A percentile compares a stretch with the other conserved stretches of the same genome.
phyloP scores from a whole-genome alignment of 2,888 invertebrate genomes.

The Lycocerus yunnanus region DNA sequence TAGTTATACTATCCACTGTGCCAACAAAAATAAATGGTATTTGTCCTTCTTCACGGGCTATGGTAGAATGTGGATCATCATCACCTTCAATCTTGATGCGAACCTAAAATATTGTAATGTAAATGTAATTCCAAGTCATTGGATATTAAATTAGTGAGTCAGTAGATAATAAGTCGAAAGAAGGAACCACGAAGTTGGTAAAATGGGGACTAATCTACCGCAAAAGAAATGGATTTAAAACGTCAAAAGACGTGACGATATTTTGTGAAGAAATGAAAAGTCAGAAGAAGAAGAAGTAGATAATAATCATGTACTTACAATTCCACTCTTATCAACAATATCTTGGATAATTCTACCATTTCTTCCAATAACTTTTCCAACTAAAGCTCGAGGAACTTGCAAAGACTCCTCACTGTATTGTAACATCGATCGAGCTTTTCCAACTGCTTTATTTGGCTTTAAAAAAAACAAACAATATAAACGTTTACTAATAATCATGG shows the following conservation, averaged over 20 bases:
- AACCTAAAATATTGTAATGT: slow-evolving; percentile 53
- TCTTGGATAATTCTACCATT: slow-evolving; percentile 98
- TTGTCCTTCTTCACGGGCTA: slow-evolving; percentile 90
- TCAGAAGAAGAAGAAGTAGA: too few relatives aligned
- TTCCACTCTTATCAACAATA: slow-evolving; percentile 99
- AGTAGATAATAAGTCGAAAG: too few relatives aligned
- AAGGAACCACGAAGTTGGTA: too few relatives aligned
- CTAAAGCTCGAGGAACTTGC: slow-evolving; percentile 92
- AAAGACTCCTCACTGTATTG: slow-evolving; percentile 97
- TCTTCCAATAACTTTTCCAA: slow-evolving; percentile 98
- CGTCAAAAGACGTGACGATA: too few relatives aligned
- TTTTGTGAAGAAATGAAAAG: too few relatives aligned
- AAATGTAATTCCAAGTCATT: too few relatives aligned
- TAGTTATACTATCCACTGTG: slow-evolving; percentile 93
- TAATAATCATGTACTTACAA: slow-evolving; percentile 78
- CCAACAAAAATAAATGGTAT: slow-evolving; percentile 99
- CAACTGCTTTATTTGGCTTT: slow-evolving; percentile 89
- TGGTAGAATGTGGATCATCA: slow-evolving; percentile 90
- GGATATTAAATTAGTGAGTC: too few relatives aligned
- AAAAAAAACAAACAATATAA: slow-evolving; percentile 37
- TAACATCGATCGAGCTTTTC: slow-evolving; percentile 88
- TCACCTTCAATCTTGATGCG: slow-evolving; percentile 97
- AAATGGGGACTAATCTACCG: too few relatives aligned
- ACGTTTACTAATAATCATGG: slow-evolving; percentile 16
- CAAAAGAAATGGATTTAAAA: too few relatives aligned